Evolutionary conservation across 2,888 invertebrate genomes (phyloP).

Genomic region (Anoncus sp.): DNA sequence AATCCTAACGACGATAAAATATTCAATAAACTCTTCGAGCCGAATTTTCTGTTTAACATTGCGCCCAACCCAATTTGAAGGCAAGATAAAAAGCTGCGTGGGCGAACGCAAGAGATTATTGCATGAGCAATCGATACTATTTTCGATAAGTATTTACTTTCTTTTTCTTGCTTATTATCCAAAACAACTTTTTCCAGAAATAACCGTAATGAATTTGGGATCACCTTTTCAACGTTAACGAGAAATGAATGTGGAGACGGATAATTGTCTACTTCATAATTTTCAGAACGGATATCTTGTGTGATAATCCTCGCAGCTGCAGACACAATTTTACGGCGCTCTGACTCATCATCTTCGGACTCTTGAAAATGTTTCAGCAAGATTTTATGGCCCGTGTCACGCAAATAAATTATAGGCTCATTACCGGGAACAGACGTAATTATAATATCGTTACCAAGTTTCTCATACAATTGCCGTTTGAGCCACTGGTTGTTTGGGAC

Average conservation of each 20-base stretch:
- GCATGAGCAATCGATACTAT: slow-evolving; percentile 4
- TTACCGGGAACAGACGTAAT: neutral
- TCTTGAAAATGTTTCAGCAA: slow-evolving; percentile 20
- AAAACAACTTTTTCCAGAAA: neutral
- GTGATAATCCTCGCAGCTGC: slow-evolving; percentile 10
- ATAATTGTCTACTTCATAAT: neutral
- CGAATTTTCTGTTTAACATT: no score
- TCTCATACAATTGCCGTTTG: neutral
- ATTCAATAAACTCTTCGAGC: no score
- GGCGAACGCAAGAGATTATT: slow-evolving; percentile 14
- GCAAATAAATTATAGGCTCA: slow-evolving; percentile 1
- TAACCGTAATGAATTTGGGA: slow-evolving; percentile 2
- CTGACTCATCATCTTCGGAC: neutral
- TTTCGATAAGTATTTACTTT: neutral
- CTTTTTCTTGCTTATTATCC: neutral
- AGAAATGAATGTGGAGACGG: slow-evolving; percentile 10
- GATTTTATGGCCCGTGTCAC: neutral
- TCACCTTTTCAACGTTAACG: neutral
- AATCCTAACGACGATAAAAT: no score
- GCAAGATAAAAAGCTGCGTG: no score
- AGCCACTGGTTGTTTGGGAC: neutral
- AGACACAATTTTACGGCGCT: neutral
- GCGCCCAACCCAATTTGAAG: no score
- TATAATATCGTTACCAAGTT: neutral
- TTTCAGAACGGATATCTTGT: neutral